Evolutionary conservation across 2,797 vertebrate species (phyloP).

Genomic region (Gymnothorax reevesii): DNA sequence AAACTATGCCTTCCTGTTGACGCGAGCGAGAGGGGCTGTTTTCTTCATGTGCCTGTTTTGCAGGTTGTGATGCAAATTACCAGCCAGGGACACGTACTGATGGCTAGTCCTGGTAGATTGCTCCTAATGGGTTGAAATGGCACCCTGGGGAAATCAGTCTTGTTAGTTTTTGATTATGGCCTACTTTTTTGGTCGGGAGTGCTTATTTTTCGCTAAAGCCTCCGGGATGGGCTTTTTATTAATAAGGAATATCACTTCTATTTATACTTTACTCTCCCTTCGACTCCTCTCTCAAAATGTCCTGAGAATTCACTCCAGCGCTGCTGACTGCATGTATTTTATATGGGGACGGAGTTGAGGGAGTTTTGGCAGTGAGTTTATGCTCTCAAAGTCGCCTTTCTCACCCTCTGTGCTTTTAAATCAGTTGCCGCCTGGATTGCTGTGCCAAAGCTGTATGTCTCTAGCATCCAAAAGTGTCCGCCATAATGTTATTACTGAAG

Average conservation of each 20-base stretch:
- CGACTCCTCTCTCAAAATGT: slow-evolving; percentile 13
- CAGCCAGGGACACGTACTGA: slow-evolving; percentile 12
- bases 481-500: background rate
- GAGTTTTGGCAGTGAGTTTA: background rate
- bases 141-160: slow-evolving; percentile 59
- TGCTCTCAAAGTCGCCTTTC: slow-evolving; percentile 19
- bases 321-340: slow-evolving; percentile 31
- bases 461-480: slow-evolving; percentile 23
- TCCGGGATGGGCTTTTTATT: slow-evolving; percentile 24
- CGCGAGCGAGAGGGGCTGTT: background rate
- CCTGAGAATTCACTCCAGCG: slow-evolving; percentile 20
- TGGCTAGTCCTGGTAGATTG: slow-evolving; percentile 18
- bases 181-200: slow-evolving; percentile 62
- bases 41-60: slow-evolving; percentile 52
- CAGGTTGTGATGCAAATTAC: slow-evolving; percentile 48
- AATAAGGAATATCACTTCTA: slow-evolving; percentile 32
- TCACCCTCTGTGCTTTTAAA: slow-evolving; percentile 31
- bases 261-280: slow-evolving; percentile 33
- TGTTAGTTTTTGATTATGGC: slow-evolving; percentile 68
- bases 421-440: slow-evolving; percentile 11
- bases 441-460: slow-evolving; percentile 23
- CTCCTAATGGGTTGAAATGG: slow-evolving; percentile 39
- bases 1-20: background rate
- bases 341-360: background rate
- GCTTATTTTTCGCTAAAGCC: slow-evolving; percentile 29